These are phyloP conservation scores for Cataglyphis albicans DNA, from an alignment of 2,888 invertebrate genomes.

Conservation along the genomic window DNA sequence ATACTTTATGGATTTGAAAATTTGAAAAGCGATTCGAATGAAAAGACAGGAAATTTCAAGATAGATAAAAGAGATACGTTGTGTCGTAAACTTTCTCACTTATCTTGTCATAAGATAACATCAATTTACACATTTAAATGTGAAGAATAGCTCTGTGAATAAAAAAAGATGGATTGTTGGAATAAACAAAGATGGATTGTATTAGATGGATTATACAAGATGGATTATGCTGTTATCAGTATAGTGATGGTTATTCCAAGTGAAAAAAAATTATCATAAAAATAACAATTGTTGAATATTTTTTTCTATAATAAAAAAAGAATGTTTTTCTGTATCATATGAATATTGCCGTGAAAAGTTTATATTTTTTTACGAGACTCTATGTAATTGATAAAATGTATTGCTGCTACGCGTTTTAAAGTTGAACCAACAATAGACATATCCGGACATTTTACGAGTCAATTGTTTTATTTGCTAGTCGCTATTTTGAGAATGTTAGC, in stretches of 20 bases:
- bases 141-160: not conserved
- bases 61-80: slow-evolving; percentile 8
- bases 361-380: not conserved
- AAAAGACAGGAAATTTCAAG: not conserved
- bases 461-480: not conserved
- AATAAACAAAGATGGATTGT: not conserved
- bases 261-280: not conserved
- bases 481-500: slow-evolving; percentile 18
- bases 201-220: not conserved
- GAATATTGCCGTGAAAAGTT: not conserved
- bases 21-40: not conserved
- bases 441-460: slow-evolving; percentile 14
- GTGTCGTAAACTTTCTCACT: not conserved
- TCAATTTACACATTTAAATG: slow-evolving; percentile 1
- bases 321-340: not conserved
- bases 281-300: not conserved
- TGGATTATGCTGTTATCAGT: not conserved
- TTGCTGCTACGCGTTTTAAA: slow-evolving; percentile 16
- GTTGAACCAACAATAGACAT: not conserved
- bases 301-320: not conserved
- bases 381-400: not conserved
- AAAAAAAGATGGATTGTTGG: not conserved
- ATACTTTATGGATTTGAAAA: slow-evolving; percentile 8
- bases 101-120: not conserved
- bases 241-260: not conserved